These are phyloP conservation scores for Apis laboriosa DNA, from an alignment of 1,140 invertebrate species.

Conservation along the genomic window DNA sequence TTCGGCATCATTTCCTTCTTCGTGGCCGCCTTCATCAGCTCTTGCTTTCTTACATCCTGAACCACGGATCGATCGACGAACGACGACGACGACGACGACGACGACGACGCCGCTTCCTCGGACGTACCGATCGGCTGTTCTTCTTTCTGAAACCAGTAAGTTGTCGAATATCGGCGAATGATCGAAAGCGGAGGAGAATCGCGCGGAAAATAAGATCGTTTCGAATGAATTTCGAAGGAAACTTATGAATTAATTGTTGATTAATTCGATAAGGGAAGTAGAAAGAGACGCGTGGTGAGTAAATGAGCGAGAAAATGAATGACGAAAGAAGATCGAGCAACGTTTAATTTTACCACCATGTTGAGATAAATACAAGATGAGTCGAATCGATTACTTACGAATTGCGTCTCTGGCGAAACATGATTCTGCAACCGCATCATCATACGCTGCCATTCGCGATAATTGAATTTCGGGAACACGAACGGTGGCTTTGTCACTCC, in stretches of 20 bases:
- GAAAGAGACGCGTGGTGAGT: too few species aligned
- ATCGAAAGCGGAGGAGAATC: too few species aligned
- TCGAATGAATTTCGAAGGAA: too few species aligned
- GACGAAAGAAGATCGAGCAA: too few species aligned
- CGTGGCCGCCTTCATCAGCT: neutral
- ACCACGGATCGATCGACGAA: neutral
- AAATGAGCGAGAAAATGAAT: too few species aligned
- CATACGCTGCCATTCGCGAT: slow-evolving; percentile 33
- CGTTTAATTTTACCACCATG: too few species aligned
- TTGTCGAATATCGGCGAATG: too few species aligned
- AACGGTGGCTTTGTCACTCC: slow-evolving; percentile 13
- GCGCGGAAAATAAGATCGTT: too few species aligned
- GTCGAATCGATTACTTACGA: neutral
- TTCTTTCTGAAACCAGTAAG: neutral
- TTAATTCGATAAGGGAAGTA: too few species aligned
- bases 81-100: too few species aligned
- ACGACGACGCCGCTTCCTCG: neutral
- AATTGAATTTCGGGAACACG: slow-evolving; percentile 54
- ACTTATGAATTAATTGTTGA: too few species aligned
- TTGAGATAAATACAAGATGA: too few species aligned
- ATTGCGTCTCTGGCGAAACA: neutral
- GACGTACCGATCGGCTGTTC: neutral
- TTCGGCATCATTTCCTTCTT: neutral
- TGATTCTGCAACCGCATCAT: slow-evolving; percentile 29
- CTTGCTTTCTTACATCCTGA: neutral